Conservation (phyloP, 2,113 vertebrate species). For the Colius striatus region DNA sequence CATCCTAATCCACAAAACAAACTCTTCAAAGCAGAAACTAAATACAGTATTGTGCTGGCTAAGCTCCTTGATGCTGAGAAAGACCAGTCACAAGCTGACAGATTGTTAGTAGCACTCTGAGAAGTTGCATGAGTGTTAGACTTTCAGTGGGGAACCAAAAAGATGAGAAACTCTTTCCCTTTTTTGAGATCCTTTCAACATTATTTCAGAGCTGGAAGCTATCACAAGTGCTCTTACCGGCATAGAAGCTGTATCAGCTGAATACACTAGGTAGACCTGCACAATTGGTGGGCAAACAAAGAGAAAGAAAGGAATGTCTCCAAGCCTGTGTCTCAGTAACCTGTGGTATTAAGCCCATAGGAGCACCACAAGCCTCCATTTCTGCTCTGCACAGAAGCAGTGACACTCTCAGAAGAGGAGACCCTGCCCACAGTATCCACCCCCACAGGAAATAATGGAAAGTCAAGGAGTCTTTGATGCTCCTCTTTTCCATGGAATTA, state of each 20-base stretch:
- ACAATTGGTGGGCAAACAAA: neutral
- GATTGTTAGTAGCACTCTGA: neutral
- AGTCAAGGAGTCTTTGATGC: neutral
- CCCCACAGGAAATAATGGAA: neutral
- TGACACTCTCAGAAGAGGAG: neutral
- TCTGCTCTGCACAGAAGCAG: neutral
- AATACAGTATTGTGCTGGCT: neutral
- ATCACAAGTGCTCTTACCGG: neutral
- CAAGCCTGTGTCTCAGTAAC: neutral
- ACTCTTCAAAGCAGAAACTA: neutral
- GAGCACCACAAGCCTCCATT: neutral
- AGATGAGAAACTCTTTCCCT: neutral
- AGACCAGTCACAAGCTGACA: neutral
- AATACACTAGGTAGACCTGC: neutral
- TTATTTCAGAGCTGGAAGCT: neutral
- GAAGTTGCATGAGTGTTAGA: neutral
- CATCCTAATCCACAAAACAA: neutral
- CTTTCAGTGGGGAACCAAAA: neutral
- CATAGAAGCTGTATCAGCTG: neutral
- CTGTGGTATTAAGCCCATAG: rapidly evolving
- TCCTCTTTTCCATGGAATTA: neutral
- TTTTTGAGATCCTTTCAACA: neutral
- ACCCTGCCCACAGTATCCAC: neutral
- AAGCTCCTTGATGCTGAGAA: neutral
- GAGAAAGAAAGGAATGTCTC: neutral